These are phyloP conservation scores for Terebella lapidaria DNA, from an alignment of 2,888 invertebrate genomes.

Conservation along the genomic window DNA sequence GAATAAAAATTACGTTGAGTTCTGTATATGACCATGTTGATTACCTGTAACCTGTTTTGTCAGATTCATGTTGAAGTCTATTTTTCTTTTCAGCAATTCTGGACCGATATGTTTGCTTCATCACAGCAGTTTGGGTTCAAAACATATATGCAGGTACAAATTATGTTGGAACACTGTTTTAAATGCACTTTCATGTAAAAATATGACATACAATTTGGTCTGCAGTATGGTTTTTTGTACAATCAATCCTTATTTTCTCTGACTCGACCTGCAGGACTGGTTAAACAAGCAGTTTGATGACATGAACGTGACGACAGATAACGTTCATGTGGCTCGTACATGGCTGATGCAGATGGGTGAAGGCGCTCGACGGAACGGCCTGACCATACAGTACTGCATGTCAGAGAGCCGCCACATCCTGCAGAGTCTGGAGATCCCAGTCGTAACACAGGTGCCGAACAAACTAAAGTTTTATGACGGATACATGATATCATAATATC, in stretches of 20 bases:
- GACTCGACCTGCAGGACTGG: conserved; percentile 30
- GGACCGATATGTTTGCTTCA: conserved; percentile 15
- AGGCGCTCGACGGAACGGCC: conserved; percentile 22
- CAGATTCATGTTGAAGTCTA: too few species aligned
- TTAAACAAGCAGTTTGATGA: conserved; percentile 26
- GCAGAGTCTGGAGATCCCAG: conserved; percentile 26
- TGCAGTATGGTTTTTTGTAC: too few species aligned
- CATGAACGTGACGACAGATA: conserved; percentile 18
- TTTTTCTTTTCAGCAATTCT: conserved; percentile 14
- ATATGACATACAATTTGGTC: too few species aligned
- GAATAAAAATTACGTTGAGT: background rate
- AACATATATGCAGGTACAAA: conserved; percentile 17
- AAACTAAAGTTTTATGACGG: too few species aligned
- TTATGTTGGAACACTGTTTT: background rate
- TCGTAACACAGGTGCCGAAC: conserved; percentile 25
- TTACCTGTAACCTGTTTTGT: too few species aligned
- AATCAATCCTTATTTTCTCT: background rate
- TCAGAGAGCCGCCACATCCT: conserved; percentile 25
- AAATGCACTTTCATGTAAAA: too few species aligned
- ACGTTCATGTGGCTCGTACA: conserved; percentile 23
- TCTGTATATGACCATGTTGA: too few species aligned
- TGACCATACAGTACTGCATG: conserved; percentile 34
- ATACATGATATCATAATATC: too few species aligned
- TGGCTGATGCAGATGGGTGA: conserved; percentile 31
- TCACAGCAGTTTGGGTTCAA: conserved; percentile 16